Conservation (phyloP, 2,113 vertebrate genomes). For the Sorex fumeus region DNA sequence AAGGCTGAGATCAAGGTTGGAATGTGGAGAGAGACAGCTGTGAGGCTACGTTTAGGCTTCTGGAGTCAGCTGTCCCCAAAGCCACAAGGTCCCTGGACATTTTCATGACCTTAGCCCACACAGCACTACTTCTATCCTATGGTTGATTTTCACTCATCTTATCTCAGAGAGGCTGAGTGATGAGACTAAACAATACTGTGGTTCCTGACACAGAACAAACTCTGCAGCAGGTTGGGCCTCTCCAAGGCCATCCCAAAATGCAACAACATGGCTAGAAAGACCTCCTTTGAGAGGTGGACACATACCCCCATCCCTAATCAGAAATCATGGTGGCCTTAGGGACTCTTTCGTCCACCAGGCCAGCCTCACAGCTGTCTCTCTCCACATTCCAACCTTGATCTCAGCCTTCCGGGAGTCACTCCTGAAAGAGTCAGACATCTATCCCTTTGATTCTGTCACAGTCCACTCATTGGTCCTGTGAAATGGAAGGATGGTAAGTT, state of each 20-base stretch:
- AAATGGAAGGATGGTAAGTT: background rate
- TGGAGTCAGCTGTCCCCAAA: background rate
- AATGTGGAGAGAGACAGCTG: background rate
- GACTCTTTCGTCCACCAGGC: background rate
- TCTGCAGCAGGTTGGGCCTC: no score
- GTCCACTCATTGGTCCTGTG: background rate
- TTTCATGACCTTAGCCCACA: no score
- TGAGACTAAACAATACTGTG: rapidly evolving
- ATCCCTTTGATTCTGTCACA: background rate
- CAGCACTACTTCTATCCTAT: background rate
- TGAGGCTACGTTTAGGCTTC: background rate
- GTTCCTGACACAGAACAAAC: background rate
- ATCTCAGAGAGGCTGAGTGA: no score
- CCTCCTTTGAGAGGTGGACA: background rate
- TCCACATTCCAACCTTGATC: no score
- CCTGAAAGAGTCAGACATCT: background rate
- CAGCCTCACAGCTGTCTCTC: background rate
- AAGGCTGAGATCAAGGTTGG: no score
- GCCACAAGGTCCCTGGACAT: background rate
- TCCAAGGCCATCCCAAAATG: background rate
- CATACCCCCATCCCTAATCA: no score
- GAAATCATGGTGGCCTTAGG: background rate
- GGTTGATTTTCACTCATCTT: no score
- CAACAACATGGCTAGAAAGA: background rate
- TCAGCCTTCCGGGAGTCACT: background rate